Base-by-base conservation (phyloP, 2,113 vertebrate species). In the Sula dactylatra region DNA sequence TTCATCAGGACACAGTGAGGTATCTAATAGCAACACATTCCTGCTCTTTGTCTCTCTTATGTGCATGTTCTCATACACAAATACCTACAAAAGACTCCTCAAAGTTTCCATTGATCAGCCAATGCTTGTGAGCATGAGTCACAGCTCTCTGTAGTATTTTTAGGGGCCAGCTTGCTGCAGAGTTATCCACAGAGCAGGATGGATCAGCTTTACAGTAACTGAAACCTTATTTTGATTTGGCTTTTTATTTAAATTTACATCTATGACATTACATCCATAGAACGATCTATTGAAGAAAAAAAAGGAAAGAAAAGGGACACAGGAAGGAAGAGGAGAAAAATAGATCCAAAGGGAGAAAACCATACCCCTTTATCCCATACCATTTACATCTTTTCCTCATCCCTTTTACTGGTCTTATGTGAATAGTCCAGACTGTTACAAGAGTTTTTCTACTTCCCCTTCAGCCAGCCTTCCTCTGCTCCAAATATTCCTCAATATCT, bases 11-110 rank as follows among this genome's bases (percentile, higher is more conserved):
- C 86, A 66, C 66, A 55, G 54, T 9, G 62, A 97, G 66, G 93
- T 80, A 84, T 81, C 95, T 94, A 92, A 87, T 54, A 92, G 81
- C 80, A 96, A 76, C 72, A 82, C 69, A 76, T 79, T 94, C 70
- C 42, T 72, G 66, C 49, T 79, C 65, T 94, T 82, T 94, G 36
- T 87, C 77, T 94, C 76, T 71, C 65, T 82, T 40, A 47, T 20
- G 52, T 76, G 66, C 47, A 14, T 91, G 36, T 85, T 94, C 81
- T 96, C 31, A 36, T 65, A 69, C 44, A 85, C 66, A 91, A 96
- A 95, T 79, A 69, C 56, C 56, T 95, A 79, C 72, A 87, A 91
- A 94, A 85, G 47, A 18, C 47, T 89, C 70, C 56, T 92, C 49
- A 82, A 71, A 85, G 52, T 76, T 87, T 65, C 77, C 42, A 76